Base-by-base conservation (phyloP, 2,797 vertebrate species). In the Cryptoblepharus egeriae region DNA sequence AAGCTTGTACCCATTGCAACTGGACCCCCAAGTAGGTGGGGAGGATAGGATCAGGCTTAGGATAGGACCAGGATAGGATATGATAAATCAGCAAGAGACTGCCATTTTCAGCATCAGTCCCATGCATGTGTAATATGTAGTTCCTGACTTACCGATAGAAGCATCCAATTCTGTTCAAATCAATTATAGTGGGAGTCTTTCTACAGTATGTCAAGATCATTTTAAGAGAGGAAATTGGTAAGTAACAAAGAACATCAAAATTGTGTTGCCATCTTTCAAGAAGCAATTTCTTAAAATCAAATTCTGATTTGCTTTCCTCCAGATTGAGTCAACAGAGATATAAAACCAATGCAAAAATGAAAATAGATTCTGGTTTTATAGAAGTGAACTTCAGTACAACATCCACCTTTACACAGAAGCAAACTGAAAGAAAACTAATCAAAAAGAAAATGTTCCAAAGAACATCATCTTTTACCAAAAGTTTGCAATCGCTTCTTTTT, bases 401-500 rank as follows among this genome's bases (percentile, higher is more conserved):
- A 78, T 73, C 82, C 57, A 82, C 39, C 6, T 91, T 84, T 67
- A 80, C 64, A 1, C 7, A 60, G 69, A 83, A 83, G 79, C 61
- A 69, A 88, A 55, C 32, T 89, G 73, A 52, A 74, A 92, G 92
- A 52, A 74, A 92, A 92, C 87, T 74, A n/a, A n/a, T n/a, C 60
- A 49, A 49, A 90, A 82, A 80, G n/a, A 83, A 57, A 80, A 79
- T 75, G 7, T 75, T 89, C 13, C 8, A 75, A 77, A 68, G 42
- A 93, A 87, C 49, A 91, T 75, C 37, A 52, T 85, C 24, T 82
- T 86, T 90, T 75, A 80, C 65, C 71, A 84, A 75, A 72, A 90
- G 85, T 90, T 88, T 92, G 63, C 61, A 89, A 90, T 64, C 78
- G 80, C 89, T 93, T 93, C 83, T 90, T 87, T 90, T 87, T 94